phyloP scores from a whole-genome alignment of 2,797 vertebrate genomes.

The Melanotaenia boesemani region DNA sequence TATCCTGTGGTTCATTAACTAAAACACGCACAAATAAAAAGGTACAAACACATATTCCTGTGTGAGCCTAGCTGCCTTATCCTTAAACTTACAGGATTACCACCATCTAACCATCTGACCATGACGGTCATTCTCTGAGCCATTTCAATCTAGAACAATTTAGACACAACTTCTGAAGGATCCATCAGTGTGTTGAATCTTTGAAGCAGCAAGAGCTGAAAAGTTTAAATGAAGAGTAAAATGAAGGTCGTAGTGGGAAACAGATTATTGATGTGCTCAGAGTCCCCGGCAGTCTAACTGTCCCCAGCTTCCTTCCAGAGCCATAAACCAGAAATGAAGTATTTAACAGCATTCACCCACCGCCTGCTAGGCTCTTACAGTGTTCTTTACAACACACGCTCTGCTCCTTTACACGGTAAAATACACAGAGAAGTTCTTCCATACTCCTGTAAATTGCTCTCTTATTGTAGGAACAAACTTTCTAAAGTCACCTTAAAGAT shows the following conservation, averaged over 20 bases:
- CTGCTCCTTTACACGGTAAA: constrained; percentile 41
- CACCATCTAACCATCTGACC: neutral
- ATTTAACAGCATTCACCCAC: constrained; percentile 76
- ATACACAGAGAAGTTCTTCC: constrained; percentile 43
- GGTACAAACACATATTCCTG: neutral
- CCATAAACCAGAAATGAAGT: constrained; percentile 79
- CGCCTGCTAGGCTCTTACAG: constrained; percentile 52
- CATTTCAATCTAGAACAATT: neutral
- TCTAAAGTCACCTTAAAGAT: constrained; percentile 76
- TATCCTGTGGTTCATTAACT: constrained; percentile 8
- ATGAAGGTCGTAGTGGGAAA: constrained; percentile 22
- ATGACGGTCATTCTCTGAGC: neutral
- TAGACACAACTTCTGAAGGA: neutral
- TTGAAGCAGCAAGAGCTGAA: neutral
- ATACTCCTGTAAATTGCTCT: constrained; percentile 37
- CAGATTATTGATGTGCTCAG: constrained; percentile 70
- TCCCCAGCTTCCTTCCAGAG: constrained; percentile 66
- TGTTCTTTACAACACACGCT: constrained; percentile 55
- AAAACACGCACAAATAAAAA: neutral
- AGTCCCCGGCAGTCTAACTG: constrained; percentile 57
- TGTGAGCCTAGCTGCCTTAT: neutral
- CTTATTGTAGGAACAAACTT: constrained; percentile 47
- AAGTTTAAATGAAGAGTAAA: constrained; percentile 34
- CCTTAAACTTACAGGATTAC: neutral
- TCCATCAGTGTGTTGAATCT: neutral